Conservation (phyloP, 2,888 invertebrate species). For the Apodemia mormo region DNA sequence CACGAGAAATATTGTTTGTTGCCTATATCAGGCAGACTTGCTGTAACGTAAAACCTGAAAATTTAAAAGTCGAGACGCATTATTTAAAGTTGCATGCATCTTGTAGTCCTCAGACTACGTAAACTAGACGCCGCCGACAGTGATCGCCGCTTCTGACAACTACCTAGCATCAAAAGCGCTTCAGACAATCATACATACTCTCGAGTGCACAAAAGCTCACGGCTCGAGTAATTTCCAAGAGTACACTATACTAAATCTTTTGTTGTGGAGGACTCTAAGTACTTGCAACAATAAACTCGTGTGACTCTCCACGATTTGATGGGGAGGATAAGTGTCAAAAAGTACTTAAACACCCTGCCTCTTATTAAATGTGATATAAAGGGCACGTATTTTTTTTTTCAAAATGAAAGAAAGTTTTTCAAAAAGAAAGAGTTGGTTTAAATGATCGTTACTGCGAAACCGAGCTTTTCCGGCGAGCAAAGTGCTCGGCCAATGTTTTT, state of each 20-base stretch:
- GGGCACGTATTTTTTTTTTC: background rate
- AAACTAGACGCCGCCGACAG: background rate
- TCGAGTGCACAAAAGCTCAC: constrained; percentile 36
- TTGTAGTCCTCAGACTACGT: constrained; percentile 6
- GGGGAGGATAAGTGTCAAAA: constrained; percentile 40
- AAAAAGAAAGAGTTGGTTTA: too few species aligned
- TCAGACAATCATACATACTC: constrained; percentile 23
- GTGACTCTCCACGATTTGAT: constrained; percentile 44
- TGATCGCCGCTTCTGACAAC: constrained; percentile 16
- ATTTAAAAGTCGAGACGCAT: background rate
- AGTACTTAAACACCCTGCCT: constrained; percentile 19
- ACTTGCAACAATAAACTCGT: constrained; percentile 51
- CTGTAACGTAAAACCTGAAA: background rate
- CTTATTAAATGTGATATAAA: constrained; percentile 10
- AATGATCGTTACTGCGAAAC: too few species aligned
- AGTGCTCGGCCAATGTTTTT: too few species aligned
- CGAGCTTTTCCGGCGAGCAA: too few species aligned
- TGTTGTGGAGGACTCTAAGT: constrained; percentile 46
- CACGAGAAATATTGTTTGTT: too few species aligned
- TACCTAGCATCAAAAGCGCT: constrained; percentile 12
- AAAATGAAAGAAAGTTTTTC: too few species aligned
- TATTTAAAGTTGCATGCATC: background rate
- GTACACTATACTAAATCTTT: constrained; percentile 39
- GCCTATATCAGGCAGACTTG: too few species aligned
- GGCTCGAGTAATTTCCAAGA: constrained; percentile 44